phyloP scores from a whole-genome alignment of 2,113 vertebrate genomes.

The Bombycilla garrulus region DNA sequence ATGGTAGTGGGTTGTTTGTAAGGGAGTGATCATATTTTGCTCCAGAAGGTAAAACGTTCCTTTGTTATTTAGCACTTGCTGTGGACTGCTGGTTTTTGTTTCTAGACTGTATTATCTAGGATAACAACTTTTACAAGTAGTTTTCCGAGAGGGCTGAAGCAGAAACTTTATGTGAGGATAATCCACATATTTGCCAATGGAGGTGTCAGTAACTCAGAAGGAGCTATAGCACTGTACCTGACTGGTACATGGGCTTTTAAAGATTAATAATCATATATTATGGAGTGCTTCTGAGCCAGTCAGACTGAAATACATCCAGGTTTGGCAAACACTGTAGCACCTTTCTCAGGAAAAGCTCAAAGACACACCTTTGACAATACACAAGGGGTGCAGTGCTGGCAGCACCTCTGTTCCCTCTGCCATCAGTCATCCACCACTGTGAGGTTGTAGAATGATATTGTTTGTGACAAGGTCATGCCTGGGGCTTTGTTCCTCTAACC shows the following conservation, averaged over 20 bases:
- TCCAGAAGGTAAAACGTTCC: background rate
- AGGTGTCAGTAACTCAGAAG: background rate
- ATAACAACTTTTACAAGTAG: background rate
- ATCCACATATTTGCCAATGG: background rate
- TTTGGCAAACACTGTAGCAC: background rate
- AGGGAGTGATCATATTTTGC: background rate
- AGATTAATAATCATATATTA: background rate
- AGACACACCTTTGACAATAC: background rate
- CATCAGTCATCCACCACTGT: background rate
- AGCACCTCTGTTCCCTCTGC: background rate
- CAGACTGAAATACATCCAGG: background rate
- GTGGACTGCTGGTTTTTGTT: background rate
- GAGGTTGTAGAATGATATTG: background rate
- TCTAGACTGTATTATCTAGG: background rate
- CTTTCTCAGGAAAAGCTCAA: background rate
- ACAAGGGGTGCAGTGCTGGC: background rate
- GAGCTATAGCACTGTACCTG: background rate
- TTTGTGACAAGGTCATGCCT: background rate
- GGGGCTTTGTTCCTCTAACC: conserved; percentile 9
- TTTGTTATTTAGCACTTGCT: background rate
- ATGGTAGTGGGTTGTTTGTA: background rate
- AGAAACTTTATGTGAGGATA: background rate
- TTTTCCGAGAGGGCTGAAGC: background rate
- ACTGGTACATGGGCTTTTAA: background rate
- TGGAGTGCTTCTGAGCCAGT: background rate